phyloP scores from a whole-genome alignment of 2,113 vertebrate species.

The Bubo scandiacus region DNA sequence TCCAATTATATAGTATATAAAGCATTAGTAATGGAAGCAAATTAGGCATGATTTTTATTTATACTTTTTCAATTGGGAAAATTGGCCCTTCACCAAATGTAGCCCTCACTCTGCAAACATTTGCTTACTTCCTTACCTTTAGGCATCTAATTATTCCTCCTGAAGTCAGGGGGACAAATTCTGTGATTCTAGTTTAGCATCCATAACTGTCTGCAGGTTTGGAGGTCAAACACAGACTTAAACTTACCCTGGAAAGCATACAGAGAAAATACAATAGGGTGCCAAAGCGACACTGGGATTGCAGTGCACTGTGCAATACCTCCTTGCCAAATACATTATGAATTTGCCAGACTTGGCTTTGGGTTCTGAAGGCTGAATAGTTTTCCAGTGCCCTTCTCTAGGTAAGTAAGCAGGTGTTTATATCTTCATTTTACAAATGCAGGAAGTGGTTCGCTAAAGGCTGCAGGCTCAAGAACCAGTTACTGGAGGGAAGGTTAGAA shows the following conservation, averaged over 20 bases:
- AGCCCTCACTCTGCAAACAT: not conserved
- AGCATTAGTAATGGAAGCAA: conserved; percentile 39
- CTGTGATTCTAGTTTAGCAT: not conserved
- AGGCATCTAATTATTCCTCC: not conserved
- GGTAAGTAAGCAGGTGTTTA: not conserved
- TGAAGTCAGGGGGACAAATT: not conserved
- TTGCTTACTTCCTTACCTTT: conserved; percentile 26
- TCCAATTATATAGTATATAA: conserved; percentile 27
- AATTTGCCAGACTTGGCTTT: not conserved
- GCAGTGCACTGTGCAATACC: not conserved
- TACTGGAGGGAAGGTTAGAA: not conserved
- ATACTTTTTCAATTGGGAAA: conserved; percentile 10
- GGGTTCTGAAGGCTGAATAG: not conserved
- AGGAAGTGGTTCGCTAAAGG: not conserved
- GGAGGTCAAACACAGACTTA: not conserved
- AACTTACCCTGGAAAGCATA: not conserved
- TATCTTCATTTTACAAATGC: not conserved
- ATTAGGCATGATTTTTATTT: conserved; percentile 44
- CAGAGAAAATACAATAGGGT: not conserved
- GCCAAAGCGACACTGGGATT: not conserved
- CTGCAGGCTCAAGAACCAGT: not conserved
- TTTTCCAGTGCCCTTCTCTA: not conserved
- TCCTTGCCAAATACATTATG: not conserved
- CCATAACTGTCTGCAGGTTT: not conserved
- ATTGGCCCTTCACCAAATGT: conserved; percentile 14